Conservation (phyloP, 2,113 vertebrate species). For the Actenoides hombroni region DNA sequence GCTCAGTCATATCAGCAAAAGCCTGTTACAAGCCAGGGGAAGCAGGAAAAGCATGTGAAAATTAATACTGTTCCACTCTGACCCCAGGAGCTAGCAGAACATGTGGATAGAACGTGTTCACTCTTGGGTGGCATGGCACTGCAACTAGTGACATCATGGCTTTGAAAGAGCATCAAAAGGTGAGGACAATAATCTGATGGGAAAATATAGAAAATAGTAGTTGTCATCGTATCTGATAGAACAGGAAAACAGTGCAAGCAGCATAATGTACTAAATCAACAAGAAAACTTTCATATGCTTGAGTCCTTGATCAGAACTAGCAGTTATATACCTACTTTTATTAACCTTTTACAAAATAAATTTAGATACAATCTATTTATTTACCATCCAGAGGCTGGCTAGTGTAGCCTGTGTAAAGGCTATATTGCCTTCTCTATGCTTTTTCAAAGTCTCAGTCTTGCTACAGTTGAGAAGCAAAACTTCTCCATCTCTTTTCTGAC, state of each 20-base stretch:
- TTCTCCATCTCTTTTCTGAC: background rate
- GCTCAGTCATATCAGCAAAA: rapidly evolving
- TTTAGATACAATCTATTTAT: background rate
- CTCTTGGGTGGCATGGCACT: background rate
- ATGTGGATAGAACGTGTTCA: rapidly evolving
- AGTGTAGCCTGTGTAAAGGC: background rate
- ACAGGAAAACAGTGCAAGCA: background rate
- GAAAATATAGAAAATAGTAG: background rate
- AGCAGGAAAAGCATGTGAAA: background rate
- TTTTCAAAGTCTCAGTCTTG: background rate
- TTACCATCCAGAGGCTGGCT: background rate
- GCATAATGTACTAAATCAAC: background rate
- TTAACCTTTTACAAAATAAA: background rate
- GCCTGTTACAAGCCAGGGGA: background rate
- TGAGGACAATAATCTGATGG: background rate
- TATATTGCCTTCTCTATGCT: background rate
- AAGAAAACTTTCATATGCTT: background rate
- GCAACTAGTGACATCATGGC: background rate
- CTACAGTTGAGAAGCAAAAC: background rate
- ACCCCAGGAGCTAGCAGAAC: background rate
- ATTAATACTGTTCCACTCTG: background rate
- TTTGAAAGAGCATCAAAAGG: background rate
- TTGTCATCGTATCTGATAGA: background rate
- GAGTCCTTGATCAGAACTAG: background rate
- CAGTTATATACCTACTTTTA: background rate